These are phyloP conservation scores for Sebastes oblongus DNA, from an alignment of 2,797 vertebrate genomes.

Conservation along the genomic window DNA sequence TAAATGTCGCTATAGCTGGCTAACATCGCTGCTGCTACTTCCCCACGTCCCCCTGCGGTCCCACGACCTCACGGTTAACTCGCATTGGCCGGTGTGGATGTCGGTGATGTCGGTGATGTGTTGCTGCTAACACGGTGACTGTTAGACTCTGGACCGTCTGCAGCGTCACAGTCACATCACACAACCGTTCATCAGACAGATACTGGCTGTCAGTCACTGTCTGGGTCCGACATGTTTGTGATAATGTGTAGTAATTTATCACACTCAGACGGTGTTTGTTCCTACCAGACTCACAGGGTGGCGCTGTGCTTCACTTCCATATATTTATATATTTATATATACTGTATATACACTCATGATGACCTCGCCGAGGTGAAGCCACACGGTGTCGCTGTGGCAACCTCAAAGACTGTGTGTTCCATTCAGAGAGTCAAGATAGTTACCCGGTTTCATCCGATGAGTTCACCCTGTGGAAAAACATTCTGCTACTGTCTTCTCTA, in stretches of 20 bases:
- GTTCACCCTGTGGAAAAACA: neutral
- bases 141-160: neutral
- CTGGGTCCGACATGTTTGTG: neutral
- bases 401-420: fast-evolving
- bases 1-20: neutral
- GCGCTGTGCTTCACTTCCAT: conserved; percentile 57
- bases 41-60: neutral
- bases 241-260: neutral
- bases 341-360: neutral
- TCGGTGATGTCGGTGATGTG: neutral
- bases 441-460: too few relatives aligned
- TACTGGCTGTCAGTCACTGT: too few relatives aligned
- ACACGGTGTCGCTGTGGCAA: conserved; percentile 5
- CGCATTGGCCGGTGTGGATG: neutral
- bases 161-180: neutral
- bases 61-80: neutral
- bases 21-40: conserved; percentile 1
- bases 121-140: neutral
- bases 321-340: too few relatives aligned
- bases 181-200: neutral
- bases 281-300: conserved; percentile 75
- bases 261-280: conserved; percentile 56
- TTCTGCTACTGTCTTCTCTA: neutral
- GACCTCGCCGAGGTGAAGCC: conserved; percentile 41
- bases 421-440: neutral